These are phyloP conservation scores for Streptopelia turtur DNA, from an alignment of 2,797 vertebrate genomes.

Conservation along the genomic window DNA sequence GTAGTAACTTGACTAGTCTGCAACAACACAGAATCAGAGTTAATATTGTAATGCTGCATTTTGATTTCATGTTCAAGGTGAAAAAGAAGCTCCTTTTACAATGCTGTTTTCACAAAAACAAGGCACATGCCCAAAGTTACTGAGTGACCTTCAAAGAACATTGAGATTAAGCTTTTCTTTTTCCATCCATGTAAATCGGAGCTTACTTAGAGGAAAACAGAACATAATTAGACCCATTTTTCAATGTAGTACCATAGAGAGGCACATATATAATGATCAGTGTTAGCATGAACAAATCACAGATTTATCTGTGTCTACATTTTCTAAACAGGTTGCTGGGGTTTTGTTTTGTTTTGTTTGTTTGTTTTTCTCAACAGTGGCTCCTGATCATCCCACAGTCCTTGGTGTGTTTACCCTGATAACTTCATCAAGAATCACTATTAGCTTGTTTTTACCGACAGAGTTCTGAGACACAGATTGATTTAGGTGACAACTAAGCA, in stretches of 20 bases:
- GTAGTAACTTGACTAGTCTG: not conserved
- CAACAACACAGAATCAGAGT: not conserved
- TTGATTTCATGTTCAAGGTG: not conserved
- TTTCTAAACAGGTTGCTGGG: rapidly evolving
- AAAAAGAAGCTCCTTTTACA: not conserved
- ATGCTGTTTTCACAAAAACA: not conserved
- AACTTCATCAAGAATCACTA: not conserved
- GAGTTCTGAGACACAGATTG: not conserved
- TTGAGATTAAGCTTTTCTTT: not conserved
- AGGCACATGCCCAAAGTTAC: not conserved
- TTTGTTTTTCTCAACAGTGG: not conserved
- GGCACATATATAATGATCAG: not conserved
- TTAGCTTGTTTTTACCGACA: not conserved
- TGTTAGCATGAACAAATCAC: not conserved
- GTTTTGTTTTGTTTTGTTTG: not conserved
- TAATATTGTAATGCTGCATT: not conserved
- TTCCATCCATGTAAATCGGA: not conserved
- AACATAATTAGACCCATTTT: slow-evolving; percentile 1
- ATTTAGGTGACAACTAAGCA: not conserved
- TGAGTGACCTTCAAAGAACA: not conserved
- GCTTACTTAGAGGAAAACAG: not conserved
- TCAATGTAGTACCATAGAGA: not conserved
- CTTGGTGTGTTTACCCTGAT: not conserved
- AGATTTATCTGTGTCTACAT: not conserved
- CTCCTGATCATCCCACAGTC: not conserved